phyloP scores from a whole-genome alignment of 1,140 invertebrate genomes.

The Plutomurus gul region DNA sequence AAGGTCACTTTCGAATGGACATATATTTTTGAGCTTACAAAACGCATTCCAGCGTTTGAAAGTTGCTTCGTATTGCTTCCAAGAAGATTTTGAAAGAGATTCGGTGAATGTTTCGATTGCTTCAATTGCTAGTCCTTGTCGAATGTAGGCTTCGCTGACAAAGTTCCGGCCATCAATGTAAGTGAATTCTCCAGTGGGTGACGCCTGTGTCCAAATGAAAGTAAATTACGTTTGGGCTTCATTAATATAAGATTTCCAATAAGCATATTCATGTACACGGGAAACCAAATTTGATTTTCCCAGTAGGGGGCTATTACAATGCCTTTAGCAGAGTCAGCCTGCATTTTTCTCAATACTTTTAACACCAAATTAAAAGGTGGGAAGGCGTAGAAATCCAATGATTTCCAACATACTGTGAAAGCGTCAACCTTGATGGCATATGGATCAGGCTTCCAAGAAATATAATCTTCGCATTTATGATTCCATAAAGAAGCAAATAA shows the following conservation, averaged over 20 bases:
- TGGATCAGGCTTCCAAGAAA: slow-evolving; percentile 14
- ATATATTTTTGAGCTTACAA: not conserved
- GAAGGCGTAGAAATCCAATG: not conserved
- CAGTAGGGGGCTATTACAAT: not conserved
- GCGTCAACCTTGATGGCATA: not conserved
- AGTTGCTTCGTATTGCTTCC: not conserved
- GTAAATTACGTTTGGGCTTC: not conserved
- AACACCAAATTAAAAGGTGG: slow-evolving; percentile 4
- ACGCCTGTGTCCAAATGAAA: not conserved
- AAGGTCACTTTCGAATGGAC: too few species aligned
- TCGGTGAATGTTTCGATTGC: not conserved
- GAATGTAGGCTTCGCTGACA: not conserved
- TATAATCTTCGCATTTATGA: not conserved
- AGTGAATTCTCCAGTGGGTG: not conserved
- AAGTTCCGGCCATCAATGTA: not conserved
- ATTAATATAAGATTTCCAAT: not conserved
- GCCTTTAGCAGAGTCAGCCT: not conserved
- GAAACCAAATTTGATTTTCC: slow-evolving; percentile 34
- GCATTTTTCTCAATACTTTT: not conserved
- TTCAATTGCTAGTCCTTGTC: not conserved
- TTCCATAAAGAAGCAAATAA: not conserved
- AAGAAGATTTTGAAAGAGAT: not conserved
- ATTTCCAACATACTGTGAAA: not conserved
- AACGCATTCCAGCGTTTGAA: not conserved
- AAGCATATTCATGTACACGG: not conserved